Evolutionary conservation across 1,140 invertebrate species (phyloP), one percentile per base, ranked within the genome.

Genomic region (Drosophila subobscura): DNA sequence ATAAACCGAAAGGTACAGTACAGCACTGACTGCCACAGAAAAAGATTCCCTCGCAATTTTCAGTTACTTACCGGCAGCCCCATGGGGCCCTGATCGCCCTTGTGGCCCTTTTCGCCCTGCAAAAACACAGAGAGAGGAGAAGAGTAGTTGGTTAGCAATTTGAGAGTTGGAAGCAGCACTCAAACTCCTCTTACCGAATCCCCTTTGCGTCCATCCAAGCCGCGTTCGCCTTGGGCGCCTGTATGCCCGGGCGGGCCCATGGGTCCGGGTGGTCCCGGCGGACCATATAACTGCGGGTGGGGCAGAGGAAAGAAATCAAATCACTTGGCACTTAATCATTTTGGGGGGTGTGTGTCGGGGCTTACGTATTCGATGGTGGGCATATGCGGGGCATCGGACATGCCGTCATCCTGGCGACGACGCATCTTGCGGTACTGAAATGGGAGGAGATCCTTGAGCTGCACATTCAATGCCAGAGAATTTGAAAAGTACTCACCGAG

Each of bases 71-170:
- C 97, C 79, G 97, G 97, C 90, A 98, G 93, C 91, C 97, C 97
- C 96, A 98, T 98, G 51, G 97, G 97, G 80, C 97, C 97, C 51
- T 96, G 95, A 92, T 98, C 96, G 55, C 97, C 97, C 92, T 96
- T 97, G 50, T 94, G 93, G 54, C 97, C 97, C 92, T 97, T 97
- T 74, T 96, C 95, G 75, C 97, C 97, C 97, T 98, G 66, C 12
- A 27, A 29, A 20, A 46, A 1, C n/a, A 44, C n/a, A 6, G 16
- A 23, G n/a, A 10, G 14, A 10, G 14, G 2, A 61, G 55, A 29
- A 20, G 16, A 20, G 16, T 20, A 1, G 2, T 4, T 4, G 14
- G 12, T 6, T 20, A 20, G 16, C n/a, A n/a, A n/a, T n/a, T n/a
- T n/a, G n/a, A 45, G 91, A 44, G 94, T 93, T 22, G 57, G 77